A percentile compares a stretch with the other conserved stretches of the same genome.
Conservation (phyloP, 2,888 invertebrate species). For the Acleris cristana region DNA sequence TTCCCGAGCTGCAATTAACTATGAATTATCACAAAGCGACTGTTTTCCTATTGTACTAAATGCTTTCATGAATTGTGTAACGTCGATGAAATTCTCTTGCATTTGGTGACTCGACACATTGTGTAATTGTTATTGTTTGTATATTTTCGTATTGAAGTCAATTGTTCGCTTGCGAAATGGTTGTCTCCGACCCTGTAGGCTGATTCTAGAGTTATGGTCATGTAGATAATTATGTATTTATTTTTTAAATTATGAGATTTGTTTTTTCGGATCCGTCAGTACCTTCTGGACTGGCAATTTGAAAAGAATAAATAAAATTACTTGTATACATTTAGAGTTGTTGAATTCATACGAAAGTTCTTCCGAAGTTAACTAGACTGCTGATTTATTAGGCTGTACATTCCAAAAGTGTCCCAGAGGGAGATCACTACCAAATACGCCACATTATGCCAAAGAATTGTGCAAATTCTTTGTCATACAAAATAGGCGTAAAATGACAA, state of each 20-base stretch:
- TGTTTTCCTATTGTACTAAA: slow-evolving; percentile 36
- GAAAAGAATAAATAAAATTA: no score
- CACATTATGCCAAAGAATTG: neutral
- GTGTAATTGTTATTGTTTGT: slow-evolving; percentile 22
- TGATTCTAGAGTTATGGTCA: slow-evolving; percentile 18
- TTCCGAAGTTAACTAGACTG: no score
- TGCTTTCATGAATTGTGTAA: slow-evolving; percentile 39
- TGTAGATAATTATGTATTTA: neutral
- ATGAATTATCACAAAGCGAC: slow-evolving; percentile 14
- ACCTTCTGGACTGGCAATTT: neutral
- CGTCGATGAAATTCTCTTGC: slow-evolving; percentile 26
- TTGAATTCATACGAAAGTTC: no score
- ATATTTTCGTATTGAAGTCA: slow-evolving; percentile 30
- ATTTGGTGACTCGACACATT: slow-evolving; percentile 12
- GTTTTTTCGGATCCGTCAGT: neutral
- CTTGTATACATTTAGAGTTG: no score
- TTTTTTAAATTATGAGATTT: neutral
- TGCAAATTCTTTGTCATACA: neutral
- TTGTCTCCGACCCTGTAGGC: neutral
- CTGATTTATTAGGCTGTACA: no score
- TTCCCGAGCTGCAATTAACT: neutral
- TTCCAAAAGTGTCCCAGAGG: no score
- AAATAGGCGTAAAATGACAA: neutral
- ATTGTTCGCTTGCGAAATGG: slow-evolving; percentile 11
- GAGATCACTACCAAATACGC: neutral